Percentiles rank a stretch among this genome's conserved stretches.
These are phyloP conservation scores for Enteromius treurensis DNA, from an alignment of 2,797 vertebrate species.

Conservation along the genomic window DNA sequence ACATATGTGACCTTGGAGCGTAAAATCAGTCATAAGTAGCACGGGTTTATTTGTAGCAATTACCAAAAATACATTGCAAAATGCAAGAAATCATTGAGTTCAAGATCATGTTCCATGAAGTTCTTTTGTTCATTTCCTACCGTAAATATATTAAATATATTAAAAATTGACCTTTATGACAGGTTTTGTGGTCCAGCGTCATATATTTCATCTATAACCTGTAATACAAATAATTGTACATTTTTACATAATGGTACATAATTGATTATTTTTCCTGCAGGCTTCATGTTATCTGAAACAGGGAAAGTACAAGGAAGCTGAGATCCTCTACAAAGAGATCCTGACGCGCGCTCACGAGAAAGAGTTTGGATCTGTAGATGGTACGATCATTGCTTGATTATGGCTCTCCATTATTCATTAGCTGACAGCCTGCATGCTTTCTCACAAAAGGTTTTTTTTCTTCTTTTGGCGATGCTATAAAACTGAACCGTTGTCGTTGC, in stretches of 20 bases:
- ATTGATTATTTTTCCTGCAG: slow-evolving; percentile 61
- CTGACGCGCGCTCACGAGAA: slow-evolving; percentile 86
- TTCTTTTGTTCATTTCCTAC: too few relatives aligned
- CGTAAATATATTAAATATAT: too few relatives aligned
- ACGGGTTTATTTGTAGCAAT: too few relatives aligned
- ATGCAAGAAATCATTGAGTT: too few relatives aligned
- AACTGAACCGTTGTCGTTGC: slow-evolving; percentile 12
- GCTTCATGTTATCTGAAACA: slow-evolving; percentile 90
- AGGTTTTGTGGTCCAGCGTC: background rate
- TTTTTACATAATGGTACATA: too few relatives aligned
- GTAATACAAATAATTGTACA: background rate
- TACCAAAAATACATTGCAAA: too few relatives aligned
- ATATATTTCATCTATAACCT: background rate
- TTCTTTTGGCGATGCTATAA: background rate
- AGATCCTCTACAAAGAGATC: slow-evolving; percentile 87
- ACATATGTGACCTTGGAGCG: background rate
- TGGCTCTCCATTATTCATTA: slow-evolving; percentile 3
- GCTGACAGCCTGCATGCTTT: slow-evolving; percentile 21
- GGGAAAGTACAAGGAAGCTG: slow-evolving; percentile 86
- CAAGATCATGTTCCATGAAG: too few relatives aligned
- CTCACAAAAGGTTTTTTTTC: background rate
- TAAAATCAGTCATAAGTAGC: background rate
- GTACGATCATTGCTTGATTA: slow-evolving; percentile 70
- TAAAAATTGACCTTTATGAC: too few relatives aligned
- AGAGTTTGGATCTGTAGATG: slow-evolving; percentile 87